Evolutionary conservation across 1,140 invertebrate species (phyloP).

Genomic region (Notospermus geniculatus): DNA sequence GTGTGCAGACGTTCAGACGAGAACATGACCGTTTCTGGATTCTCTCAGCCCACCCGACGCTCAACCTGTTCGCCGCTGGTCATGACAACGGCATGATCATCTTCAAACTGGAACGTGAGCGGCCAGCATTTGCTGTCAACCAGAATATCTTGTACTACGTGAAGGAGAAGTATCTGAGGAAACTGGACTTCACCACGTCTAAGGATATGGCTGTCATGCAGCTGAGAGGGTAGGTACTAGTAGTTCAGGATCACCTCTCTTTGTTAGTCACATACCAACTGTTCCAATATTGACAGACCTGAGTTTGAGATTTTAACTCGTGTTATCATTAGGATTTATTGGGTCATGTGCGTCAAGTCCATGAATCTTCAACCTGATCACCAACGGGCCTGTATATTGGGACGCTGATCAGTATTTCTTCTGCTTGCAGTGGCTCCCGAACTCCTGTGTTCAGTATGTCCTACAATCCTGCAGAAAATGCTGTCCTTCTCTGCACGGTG

Average conservation of each 20-base stretch:
- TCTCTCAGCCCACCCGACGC: slow-evolving; percentile 76
- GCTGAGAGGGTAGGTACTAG: slow-evolving; percentile 74
- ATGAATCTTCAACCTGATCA: no score
- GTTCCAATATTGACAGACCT: no score
- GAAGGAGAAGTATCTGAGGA: slow-evolving; percentile 85
- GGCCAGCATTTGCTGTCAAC: slow-evolving; percentile 92
- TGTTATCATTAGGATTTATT: no score
- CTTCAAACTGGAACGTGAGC: slow-evolving; percentile 87
- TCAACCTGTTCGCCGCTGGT: slow-evolving; percentile 70
- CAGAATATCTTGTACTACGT: slow-evolving; percentile 95
- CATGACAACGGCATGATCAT: slow-evolving; percentile 93
- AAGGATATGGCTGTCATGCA: slow-evolving; percentile 93
- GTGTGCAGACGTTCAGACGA: slow-evolving; percentile 86
- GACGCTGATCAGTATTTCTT: neutral
- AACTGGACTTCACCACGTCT: slow-evolving; percentile 87
- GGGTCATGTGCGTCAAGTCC: no score
- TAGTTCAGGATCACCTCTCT: no score
- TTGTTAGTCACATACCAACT: no score
- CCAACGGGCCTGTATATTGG: neutral
- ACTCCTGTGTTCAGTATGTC: slow-evolving; percentile 72
- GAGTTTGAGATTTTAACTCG: no score
- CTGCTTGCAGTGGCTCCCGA: slow-evolving; percentile 40
- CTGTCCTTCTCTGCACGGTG: slow-evolving; percentile 75
- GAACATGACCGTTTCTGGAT: slow-evolving; percentile 98
- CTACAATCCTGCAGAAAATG: slow-evolving; percentile 94